Base-by-base conservation (phyloP, 2,888 invertebrate species). In the Nysson spinosus region DNA sequence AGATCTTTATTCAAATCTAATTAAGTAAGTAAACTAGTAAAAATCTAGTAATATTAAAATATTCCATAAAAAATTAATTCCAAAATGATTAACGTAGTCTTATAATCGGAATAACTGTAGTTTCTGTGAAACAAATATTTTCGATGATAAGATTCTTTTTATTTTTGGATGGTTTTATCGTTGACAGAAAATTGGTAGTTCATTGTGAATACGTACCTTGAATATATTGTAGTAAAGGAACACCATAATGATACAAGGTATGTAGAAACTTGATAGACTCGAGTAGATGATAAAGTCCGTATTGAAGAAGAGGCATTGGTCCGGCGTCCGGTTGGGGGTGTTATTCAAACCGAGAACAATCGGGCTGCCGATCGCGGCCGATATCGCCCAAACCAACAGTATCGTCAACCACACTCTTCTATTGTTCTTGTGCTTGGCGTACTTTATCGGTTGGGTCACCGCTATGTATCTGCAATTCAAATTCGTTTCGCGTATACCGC, bases 241-340 rank as follows among this genome's bases (percentile, higher is more conserved):
- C 88, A 99, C 95, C 98, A 99, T 99, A 86, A 98, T 96, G 85
- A 98, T 93, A 87, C 98, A 96, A 28, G 99, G 99, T 83, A 99
- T 97, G 89, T 98, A 99, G 91, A 99, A 99, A 82, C 99, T 99
- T 75, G 96, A 96, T 78, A 99, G 91, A 51, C 99, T 99, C 9
- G 98, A 99, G 89, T 96, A 98, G 84, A 99, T 95, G 86, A 99
- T 96, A 88, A 99, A 99, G 89, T 98, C 96, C 76, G 97, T 95
- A 89, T 98, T 99, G 89, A 98, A 98, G 91, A 99, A 98, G 79
- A 96, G 92, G 89, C 99, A 99, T 82, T 94, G 92, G 86, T 94
- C 93, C 69, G 93, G 92, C 82, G 92, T 91, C 68, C 96, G 90
- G 84, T 95, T 93, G 0, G 96, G 95, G 1, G 96, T 96, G 87